These are phyloP conservation scores for Glandiceps talaboti DNA, from an alignment of 53 echinoderm and acorn worm genomes.

Conservation along the genomic window DNA sequence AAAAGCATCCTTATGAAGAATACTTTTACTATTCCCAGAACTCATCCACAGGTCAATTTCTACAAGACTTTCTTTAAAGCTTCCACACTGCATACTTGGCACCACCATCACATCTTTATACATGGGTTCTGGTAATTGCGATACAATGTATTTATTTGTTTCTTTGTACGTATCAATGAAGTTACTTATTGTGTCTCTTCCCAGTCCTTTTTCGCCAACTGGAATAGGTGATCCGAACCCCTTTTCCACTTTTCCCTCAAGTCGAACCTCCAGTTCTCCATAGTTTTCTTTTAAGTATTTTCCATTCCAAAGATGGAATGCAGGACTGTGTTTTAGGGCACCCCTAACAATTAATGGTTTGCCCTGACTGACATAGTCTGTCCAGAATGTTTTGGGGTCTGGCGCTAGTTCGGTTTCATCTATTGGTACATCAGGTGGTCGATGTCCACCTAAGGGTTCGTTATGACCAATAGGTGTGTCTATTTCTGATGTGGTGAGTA, in stretches of 20 bases:
- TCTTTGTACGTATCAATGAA: slow-evolving; percentile 48
- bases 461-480: slow-evolving; percentile 30
- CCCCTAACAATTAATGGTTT: slow-evolving; percentile 63
- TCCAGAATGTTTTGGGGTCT: slow-evolving; percentile 67
- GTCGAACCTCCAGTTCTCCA: slow-evolving; percentile 63
- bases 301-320: slow-evolving; percentile 56
- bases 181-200: slow-evolving; percentile 66
- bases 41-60: slow-evolving; percentile 89
- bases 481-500: too few relatives aligned
- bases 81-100: slow-evolving; percentile 82
- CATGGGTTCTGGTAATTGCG: slow-evolving; percentile 74
- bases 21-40: slow-evolving; percentile 69
- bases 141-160: slow-evolving; percentile 64
- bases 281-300: slow-evolving; percentile 48
- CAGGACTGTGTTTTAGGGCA: slow-evolving; percentile 42
- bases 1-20: slow-evolving; percentile 76
- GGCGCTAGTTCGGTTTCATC: slow-evolving; percentile 44
- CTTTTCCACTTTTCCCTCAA: slow-evolving; percentile 75
- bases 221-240: slow-evolving; percentile 27
- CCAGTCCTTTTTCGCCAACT: slow-evolving; percentile 62
- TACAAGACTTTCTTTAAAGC: slow-evolving; percentile 53
- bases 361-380: slow-evolving; percentile 48
- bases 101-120: slow-evolving; percentile 30
- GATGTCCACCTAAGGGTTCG: slow-evolving; percentile 51
- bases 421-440: slow-evolving; percentile 67